These are phyloP conservation scores for Nasonovia ribisnigri DNA, from an alignment of 2,888 invertebrate species.

Conservation along the genomic window DNA sequence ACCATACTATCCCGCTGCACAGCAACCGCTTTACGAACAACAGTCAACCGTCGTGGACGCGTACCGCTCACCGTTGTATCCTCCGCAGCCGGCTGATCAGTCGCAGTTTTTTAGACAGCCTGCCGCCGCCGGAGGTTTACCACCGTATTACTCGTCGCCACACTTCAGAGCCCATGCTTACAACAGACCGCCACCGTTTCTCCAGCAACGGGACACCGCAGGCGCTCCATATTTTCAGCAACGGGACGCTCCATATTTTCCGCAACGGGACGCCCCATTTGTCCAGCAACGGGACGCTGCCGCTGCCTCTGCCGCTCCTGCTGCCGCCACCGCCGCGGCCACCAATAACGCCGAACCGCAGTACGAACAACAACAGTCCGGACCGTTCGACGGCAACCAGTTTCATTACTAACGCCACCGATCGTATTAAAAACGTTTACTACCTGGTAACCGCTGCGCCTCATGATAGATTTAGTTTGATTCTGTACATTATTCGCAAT, in stretches of 20 bases:
- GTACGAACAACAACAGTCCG: constrained; percentile 46
- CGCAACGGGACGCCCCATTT: constrained; percentile 55
- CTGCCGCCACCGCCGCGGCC: background rate
- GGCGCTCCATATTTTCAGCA: constrained; percentile 35
- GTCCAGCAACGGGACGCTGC: constrained; percentile 55
- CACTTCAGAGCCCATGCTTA: constrained; percentile 48
- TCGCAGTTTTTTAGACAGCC: constrained; percentile 36
- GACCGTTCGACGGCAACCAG: constrained; percentile 51
- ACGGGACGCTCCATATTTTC: constrained; percentile 49
- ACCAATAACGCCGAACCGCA: constrained; percentile 28
- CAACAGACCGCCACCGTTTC: background rate
- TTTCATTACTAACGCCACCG: constrained; percentile 39
- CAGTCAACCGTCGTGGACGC: constrained; percentile 44
- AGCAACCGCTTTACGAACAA: constrained; percentile 30
- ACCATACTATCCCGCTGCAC: background rate
- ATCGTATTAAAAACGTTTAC: constrained; percentile 26
- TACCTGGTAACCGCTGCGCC: background rate
- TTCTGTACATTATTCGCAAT: constrained; percentile 13
- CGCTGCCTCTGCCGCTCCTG: background rate
- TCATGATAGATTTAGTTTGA: background rate
- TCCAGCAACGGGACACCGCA: background rate
- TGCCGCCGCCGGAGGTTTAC: background rate
- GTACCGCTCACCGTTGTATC: constrained; percentile 45
- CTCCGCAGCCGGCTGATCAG: background rate
- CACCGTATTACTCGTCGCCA: background rate